Evolutionary conservation across 2,888 invertebrate genomes (phyloP).

Genomic region (Galerucella pusilla): DNA sequence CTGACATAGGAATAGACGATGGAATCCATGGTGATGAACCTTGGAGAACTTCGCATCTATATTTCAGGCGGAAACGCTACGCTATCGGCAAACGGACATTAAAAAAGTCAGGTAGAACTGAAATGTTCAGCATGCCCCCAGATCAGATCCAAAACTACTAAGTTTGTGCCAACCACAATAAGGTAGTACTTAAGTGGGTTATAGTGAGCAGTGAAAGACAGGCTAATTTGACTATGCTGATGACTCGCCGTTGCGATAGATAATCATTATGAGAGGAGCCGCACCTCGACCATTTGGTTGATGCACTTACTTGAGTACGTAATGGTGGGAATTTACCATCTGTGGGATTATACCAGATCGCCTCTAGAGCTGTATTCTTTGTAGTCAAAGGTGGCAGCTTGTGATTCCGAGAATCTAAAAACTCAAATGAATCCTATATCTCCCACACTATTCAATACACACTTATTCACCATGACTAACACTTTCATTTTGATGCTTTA

Average conservation of each 20-base stretch:
- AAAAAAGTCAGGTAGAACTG: no score
- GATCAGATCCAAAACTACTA: no score
- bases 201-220: no score
- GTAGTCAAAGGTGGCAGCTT: conserved; percentile 67
- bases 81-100: no score
- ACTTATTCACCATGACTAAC: conserved; percentile 58
- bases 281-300: conserved; percentile 68
- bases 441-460: conserved; percentile 55
- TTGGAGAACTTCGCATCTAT: no score
- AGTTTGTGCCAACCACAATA: no score
- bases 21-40: no score
- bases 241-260: conserved; percentile 61
- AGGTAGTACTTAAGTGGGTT: no score
- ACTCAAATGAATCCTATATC: conserved; percentile 36
- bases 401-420: conserved; percentile 58
- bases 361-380: conserved; percentile 69
- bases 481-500: conserved; percentile 40
- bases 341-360: conserved; percentile 71
- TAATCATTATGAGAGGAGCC: conserved; percentile 62
- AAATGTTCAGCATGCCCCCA: no score
- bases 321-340: conserved; percentile 76
- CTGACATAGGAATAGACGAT: no score
- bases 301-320: conserved; percentile 68
- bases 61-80: no score
- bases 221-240: conserved; percentile 68